Evolutionary conservation across 1,140 invertebrate genomes (phyloP).

Genomic region (Globodera ellingtonae): DNA sequence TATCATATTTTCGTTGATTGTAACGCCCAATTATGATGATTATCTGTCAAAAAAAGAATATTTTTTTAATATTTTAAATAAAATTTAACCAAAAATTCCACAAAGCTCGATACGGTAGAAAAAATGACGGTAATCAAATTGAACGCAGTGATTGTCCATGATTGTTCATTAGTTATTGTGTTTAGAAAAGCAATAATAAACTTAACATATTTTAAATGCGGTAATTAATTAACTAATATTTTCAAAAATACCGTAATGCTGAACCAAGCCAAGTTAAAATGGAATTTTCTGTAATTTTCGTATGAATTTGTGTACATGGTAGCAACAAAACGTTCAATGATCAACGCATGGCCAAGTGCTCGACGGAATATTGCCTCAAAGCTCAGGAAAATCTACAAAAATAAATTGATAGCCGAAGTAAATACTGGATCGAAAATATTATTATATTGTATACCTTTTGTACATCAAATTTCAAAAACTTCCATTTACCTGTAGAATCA

Average conservation of each 20-base stretch:
- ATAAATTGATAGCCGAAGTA: background rate
- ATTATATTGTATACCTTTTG: background rate
- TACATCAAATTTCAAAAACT: too few relatives aligned
- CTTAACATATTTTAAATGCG: too few relatives aligned
- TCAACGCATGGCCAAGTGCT: background rate
- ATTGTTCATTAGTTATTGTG: too few relatives aligned
- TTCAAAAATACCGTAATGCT: background rate
- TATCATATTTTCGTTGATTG: background rate
- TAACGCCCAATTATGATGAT: background rate
- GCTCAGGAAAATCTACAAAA: background rate
- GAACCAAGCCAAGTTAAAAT: background rate
- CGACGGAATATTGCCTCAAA: background rate
- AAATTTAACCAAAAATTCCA: background rate
- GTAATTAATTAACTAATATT: too few relatives aligned
- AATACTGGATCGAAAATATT: background rate
- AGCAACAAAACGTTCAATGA: background rate
- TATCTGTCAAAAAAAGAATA: too few relatives aligned
- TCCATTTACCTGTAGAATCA: background rate
- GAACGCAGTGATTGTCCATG: too few relatives aligned
- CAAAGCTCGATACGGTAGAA: background rate
- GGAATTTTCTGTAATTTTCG: too few relatives aligned
- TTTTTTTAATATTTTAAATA: background rate
- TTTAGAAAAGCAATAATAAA: too few relatives aligned
- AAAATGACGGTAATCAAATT: background rate
- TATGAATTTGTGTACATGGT: background rate